Evolutionary conservation across 1,140 invertebrate species (phyloP).

Genomic region (Ceratina australensis): DNA sequence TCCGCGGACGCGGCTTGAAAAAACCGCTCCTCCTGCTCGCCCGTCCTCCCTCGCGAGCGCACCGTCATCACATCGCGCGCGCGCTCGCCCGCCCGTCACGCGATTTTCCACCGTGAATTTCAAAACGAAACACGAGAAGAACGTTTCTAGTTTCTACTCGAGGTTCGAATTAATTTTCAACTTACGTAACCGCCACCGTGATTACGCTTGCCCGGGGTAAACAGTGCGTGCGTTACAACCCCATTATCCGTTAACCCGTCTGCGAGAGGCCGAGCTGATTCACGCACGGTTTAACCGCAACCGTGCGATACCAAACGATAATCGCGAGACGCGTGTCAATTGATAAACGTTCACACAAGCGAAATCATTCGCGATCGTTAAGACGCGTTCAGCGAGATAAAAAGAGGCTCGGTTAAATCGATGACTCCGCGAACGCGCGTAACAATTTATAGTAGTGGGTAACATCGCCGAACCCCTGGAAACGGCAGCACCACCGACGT

Average conservation of each 20-base stretch:
- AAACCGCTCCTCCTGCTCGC: neutral
- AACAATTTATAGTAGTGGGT: constrained; percentile 63
- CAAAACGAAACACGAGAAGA: neutral
- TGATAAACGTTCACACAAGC: no score
- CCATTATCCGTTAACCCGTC: constrained; percentile 39
- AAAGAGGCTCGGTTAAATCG: no score
- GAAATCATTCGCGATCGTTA: neutral
- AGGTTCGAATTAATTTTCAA: constrained; percentile 41
- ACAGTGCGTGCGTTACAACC: constrained; percentile 12
- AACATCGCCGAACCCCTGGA: constrained; percentile 25
- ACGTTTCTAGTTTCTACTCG: neutral
- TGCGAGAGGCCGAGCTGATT: constrained; percentile 31
- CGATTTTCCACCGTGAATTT: no score
- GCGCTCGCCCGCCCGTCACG: neutral
- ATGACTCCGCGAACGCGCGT: constrained; percentile 2
- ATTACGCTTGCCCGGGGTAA: neutral
- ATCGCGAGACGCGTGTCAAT: neutral
- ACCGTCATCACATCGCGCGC: no score
- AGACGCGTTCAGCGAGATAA: no score
- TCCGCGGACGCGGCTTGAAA: constrained; percentile 18
- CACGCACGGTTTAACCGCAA: constrained; percentile 18
- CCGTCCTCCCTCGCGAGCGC: no score
- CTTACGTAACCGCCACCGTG: constrained; percentile 18
- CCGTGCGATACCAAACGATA: neutral
- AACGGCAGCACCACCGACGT: neutral